Conservation (phyloP, 1,140 invertebrate species). For the Nilaparvata lugens region DNA sequence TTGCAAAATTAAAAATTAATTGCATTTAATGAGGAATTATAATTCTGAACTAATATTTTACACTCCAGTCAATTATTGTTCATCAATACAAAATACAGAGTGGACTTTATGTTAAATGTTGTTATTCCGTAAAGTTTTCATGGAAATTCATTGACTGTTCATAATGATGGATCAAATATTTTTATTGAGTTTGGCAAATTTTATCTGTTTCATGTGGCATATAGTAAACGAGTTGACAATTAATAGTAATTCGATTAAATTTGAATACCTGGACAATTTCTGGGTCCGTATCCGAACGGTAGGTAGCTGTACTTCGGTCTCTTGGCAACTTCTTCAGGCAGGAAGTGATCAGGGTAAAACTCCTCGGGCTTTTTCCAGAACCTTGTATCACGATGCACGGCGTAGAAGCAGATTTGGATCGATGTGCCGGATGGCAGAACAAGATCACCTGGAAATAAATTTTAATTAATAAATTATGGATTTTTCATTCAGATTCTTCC, state of each 20-base stretch:
- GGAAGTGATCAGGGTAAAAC: slow-evolving; percentile 47
- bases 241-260: not conserved
- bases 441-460: not conserved
- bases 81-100: not conserved
- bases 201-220: too few species aligned
- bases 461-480: too few species aligned
- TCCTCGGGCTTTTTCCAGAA: slow-evolving; percentile 42
- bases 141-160: not conserved
- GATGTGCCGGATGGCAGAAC: slow-evolving; percentile 8
- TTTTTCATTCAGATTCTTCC: too few species aligned
- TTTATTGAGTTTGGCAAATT: too few species aligned
- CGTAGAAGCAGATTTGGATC: not conserved
- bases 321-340: slow-evolving; percentile 36
- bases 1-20: too few species aligned
- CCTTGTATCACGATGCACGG: slow-evolving; percentile 40
- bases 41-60: too few species aligned
- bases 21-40: too few species aligned
- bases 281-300: slow-evolving; percentile 40
- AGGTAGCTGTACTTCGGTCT: slow-evolving; percentile 33
- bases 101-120: not conserved
- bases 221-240: not conserved
- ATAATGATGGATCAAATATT: not conserved
- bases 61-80: too few species aligned
- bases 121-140: not conserved
- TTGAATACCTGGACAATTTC: slow-evolving; percentile 41